Conservation (phyloP, 1,140 invertebrate genomes). For the Lordiphosa clarofinis region DNA sequence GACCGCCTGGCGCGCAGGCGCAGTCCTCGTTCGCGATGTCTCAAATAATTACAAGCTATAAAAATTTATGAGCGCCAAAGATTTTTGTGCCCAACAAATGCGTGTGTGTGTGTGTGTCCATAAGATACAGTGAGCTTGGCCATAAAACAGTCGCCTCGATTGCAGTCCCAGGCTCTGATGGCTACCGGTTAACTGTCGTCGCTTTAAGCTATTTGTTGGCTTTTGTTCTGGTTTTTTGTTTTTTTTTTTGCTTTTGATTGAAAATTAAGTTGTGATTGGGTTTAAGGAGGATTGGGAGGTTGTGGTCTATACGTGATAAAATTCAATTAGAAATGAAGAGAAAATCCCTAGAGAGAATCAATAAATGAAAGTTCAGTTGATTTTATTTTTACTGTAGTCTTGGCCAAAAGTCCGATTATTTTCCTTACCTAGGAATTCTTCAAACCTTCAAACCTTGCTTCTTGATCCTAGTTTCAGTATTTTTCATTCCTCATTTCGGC, state of each 20-base stretch:
- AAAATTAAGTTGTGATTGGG: conserved; percentile 60
- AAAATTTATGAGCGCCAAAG: conserved; percentile 67
- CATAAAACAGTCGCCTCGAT: conserved; percentile 39
- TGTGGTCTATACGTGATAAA: conserved; percentile 22
- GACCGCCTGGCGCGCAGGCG: conserved; percentile 60
- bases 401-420: too few species aligned
- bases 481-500: too few species aligned
- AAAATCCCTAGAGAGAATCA: background rate
- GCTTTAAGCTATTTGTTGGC: background rate
- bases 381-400: background rate
- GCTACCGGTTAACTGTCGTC: conserved; percentile 39
- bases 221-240: conserved; percentile 17
- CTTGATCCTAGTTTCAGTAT: too few species aligned
- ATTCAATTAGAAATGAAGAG: conserved; percentile 45
- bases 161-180: conserved; percentile 3
- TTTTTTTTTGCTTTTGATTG: conserved; percentile 34
- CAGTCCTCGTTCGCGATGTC: conserved; percentile 34
- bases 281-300: conserved; percentile 22
- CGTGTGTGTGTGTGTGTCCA: conserved; percentile 20
- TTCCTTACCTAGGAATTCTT: too few species aligned
- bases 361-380: background rate
- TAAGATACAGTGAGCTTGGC: conserved; percentile 31
- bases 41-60: conserved; percentile 72
- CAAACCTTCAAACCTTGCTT: too few species aligned
- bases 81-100: conserved; percentile 28